These are phyloP conservation scores for Chrosomus eos DNA, from an alignment of 2,797 vertebrate genomes.

Conservation along the genomic window DNA sequence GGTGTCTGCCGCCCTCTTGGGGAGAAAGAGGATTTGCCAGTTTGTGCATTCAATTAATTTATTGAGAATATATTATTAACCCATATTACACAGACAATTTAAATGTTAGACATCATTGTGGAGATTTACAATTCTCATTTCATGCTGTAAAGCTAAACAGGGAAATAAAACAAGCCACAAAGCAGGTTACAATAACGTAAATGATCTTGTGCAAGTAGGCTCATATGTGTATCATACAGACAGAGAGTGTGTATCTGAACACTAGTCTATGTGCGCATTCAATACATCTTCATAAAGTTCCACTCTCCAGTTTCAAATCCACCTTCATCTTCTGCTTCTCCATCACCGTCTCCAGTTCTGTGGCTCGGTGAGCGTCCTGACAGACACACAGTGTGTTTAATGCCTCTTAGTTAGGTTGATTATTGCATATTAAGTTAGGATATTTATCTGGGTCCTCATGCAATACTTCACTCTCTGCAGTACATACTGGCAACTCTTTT, in stretches of 20 bases:
- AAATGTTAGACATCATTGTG: neutral
- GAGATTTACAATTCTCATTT: slow-evolving; percentile 3
- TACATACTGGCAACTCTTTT: neutral
- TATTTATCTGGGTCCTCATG: neutral
- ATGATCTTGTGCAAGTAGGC: neutral
- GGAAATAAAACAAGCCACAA: neutral
- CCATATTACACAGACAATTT: neutral
- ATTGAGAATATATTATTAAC: slow-evolving; percentile 36
- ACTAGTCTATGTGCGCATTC: neutral
- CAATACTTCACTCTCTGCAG: neutral
- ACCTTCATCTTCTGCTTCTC: slow-evolving; percentile 89
- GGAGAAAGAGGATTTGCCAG: neutral
- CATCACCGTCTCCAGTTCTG: slow-evolving; percentile 88
- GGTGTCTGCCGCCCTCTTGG: slow-evolving; percentile 9
- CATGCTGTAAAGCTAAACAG: neutral
- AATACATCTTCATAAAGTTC: slow-evolving; percentile 70
- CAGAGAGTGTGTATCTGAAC: neutral
- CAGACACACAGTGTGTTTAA: neutral
- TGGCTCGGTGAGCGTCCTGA: slow-evolving; percentile 81
- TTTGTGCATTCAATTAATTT: neutral
- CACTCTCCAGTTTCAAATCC: slow-evolving; percentile 77
- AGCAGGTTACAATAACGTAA: neutral
- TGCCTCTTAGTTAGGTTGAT: neutral
- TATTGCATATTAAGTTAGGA: too few species aligned
- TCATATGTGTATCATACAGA: neutral